Evolutionary conservation across 1,140 invertebrate genomes (phyloP), one percentile per base, ranked within the genome.

Genomic region (Helicoverpa zea): DNA sequence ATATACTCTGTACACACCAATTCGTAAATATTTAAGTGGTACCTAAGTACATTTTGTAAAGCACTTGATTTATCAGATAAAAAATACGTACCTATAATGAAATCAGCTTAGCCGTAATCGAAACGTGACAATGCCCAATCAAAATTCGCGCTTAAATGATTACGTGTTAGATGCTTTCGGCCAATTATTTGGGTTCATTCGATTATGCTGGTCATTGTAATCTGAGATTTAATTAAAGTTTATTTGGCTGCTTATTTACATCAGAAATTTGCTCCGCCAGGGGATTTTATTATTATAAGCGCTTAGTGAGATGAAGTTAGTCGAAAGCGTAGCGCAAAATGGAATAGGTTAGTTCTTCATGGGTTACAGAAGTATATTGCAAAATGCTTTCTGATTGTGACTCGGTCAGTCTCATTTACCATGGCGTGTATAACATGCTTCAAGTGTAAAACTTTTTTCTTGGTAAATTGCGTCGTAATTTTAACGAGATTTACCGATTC

Each of bases 261-360:
- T 16, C 43, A 68, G 43, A 18, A 13, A 2, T 12, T 23, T 43
- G n/a, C 49, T 23, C 64, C 9, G 49, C 11, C 64, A 49, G 12
- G 49, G 47, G n/a, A 68, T 18, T 49, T 68, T 68, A 23, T 47
- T 68, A 68, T 68, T n/a, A 68, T 11, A 49, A 49, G 16, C 43
- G 64, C 64, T 68, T 68, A 68, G 43, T 49, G 3, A 49, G 16
- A 68, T 18, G 30, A 12, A 68, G 43, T 68, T 43, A 47, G 16
- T 30, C 0, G 16, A 11, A 23, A 18, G 12, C 64, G 64, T 68
- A 68, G 43, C 43, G 64, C 43, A 49, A 23, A 68, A 68, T 68
- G 64, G 16, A 68, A 68, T 16, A n/a, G 23, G 61, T 43, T 51
- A 16, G 3, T 43, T 16, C n/a, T 68, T 12, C 12, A 43, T 43